Conservation (phyloP, 30 jellyfish, hydroid and myxozoan species). For the Clytia hemisphaerica region DNA sequence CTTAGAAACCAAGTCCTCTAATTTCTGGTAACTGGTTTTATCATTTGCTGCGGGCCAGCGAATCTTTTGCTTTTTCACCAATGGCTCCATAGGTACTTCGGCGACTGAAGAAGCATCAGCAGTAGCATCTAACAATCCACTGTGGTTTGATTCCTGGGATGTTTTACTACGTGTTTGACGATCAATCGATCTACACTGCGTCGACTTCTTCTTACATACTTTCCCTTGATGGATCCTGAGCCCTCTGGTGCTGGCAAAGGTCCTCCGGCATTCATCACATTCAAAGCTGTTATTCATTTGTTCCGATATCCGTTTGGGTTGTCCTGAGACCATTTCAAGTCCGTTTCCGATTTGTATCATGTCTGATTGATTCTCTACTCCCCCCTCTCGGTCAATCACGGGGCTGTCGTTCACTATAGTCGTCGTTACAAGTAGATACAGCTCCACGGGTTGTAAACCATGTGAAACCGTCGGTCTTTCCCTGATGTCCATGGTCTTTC, state of each 20-base stretch:
- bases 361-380: constrained; percentile 1
- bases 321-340: too few relatives aligned
- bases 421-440: constrained; percentile 1
- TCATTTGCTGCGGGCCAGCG: constrained; percentile 10
- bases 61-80: constrained; percentile 1
- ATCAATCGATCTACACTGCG: constrained; percentile 13
- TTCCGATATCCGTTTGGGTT: too few relatives aligned
- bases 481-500: too few relatives aligned
- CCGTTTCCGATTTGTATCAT: too few relatives aligned
- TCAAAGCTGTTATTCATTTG: neutral
- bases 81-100: neutral
- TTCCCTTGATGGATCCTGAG: constrained; percentile 3
- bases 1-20: constrained; percentile 4
- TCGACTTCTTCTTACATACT: constrained; percentile 1
- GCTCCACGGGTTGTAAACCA: too few relatives aligned
- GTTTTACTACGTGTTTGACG: constrained; percentile 13
- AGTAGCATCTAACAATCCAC: constrained; percentile 7
- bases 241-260: neutral
- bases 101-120: constrained; percentile 1
- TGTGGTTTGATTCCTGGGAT: constrained; percentile 13
- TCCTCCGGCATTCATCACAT: constrained; percentile 1
- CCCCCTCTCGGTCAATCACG: constrained; percentile 23
- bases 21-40: neutral
- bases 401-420: constrained; percentile 20
- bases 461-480: too few relatives aligned